Conservation (phyloP, 2,113 vertebrate genomes). For the Microtus montanus region DNA sequence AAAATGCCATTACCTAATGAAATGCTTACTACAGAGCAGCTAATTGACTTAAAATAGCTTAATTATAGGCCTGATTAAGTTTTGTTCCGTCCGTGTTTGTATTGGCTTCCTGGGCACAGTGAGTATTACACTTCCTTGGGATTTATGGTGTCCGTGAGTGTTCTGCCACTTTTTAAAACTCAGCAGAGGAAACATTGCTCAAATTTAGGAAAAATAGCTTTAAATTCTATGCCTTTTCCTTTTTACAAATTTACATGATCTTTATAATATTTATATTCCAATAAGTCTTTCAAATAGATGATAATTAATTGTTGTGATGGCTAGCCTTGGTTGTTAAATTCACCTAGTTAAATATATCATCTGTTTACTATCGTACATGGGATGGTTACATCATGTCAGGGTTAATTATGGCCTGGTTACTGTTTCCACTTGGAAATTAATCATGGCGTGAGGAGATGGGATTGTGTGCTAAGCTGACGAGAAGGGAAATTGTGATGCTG, state of each 20-base stretch:
- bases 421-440: neutral
- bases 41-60: conserved; percentile 68
- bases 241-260: conserved; percentile 45
- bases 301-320: neutral
- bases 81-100: conserved; percentile 42
- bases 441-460: neutral
- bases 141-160: conserved; percentile 61
- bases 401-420: neutral
- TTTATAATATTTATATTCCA: conserved; percentile 49
- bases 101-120: conserved; percentile 17
- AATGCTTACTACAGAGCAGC: conserved; percentile 58
- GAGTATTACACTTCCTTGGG: conserved; percentile 32
- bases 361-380: no score
- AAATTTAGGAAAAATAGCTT: conserved; percentile 27
- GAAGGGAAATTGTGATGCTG: neutral
- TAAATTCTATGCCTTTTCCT: conserved; percentile 31
- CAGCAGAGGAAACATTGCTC: conserved; percentile 3
- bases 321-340: neutral
- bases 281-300: conserved; percentile 37
- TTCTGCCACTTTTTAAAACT: conserved; percentile 49
- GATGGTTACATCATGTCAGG: neutral
- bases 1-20: conserved; percentile 47
- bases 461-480: neutral
- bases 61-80: conserved; percentile 61
- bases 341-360: neutral